phyloP scores from a whole-genome alignment of 2,888 invertebrate genomes.

The Drosophila leonis region DNA sequence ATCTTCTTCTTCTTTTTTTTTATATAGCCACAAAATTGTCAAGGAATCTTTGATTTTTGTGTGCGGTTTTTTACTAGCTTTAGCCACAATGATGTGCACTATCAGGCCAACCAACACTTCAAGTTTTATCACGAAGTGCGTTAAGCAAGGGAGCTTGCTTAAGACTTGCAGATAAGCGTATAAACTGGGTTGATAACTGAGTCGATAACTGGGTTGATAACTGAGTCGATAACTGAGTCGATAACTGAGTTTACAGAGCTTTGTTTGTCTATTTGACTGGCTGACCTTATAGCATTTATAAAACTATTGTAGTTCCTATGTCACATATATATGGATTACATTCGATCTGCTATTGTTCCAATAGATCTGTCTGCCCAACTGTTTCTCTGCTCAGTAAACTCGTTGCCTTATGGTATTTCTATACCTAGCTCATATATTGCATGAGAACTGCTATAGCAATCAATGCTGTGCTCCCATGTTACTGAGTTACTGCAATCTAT shows the following conservation, averaged over 20 bases:
- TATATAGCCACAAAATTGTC: not conserved
- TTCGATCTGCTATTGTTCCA: too few relatives aligned
- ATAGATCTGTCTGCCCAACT: too few relatives aligned
- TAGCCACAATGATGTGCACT: not conserved
- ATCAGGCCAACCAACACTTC: not conserved
- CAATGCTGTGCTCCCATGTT: too few relatives aligned
- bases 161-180: not conserved
- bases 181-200: not conserved
- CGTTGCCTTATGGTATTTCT: too few relatives aligned
- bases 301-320: too few relatives aligned
- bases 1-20: not conserved
- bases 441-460: too few relatives aligned
- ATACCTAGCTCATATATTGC: too few relatives aligned
- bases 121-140: not conserved
- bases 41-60: not conserved
- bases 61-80: not conserved
- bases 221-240: not conserved
- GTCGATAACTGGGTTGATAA: not conserved
- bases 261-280: not conserved
- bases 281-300: not conserved
- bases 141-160: not conserved
- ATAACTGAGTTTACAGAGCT: too few relatives aligned
- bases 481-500: too few relatives aligned
- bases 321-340: too few relatives aligned
- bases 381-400: too few relatives aligned